phyloP scores from a whole-genome alignment of 53 echinoderm and acorn worm species.

The Actinopyga echinites region DNA sequence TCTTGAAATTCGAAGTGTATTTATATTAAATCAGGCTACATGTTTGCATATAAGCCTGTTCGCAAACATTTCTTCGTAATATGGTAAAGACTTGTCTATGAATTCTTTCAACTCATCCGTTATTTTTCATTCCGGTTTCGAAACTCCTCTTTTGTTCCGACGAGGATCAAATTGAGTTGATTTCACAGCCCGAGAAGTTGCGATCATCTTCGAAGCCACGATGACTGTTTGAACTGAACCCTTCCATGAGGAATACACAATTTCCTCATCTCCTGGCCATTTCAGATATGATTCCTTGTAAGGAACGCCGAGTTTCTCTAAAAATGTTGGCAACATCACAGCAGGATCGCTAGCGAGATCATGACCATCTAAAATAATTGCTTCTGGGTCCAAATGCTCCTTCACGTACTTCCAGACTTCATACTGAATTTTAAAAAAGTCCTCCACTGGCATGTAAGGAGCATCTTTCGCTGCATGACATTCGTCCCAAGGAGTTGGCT shows the following conservation, averaged over 20 bases:
- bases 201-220: not conserved
- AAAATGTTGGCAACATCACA: conserved; percentile 5
- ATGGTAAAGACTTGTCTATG: conserved; percentile 1
- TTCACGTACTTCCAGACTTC: conserved; percentile 23
- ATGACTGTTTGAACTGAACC: not conserved
- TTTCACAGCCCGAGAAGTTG: not conserved
- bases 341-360: conserved; percentile 15
- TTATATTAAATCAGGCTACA: too few relatives aligned
- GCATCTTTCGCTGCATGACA: conserved; percentile 7
- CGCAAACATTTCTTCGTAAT: conserved; percentile 34
- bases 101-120: too few relatives aligned
- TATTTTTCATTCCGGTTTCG: conserved; percentile 14
- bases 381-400: conserved; percentile 15
- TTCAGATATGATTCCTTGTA: conserved; percentile 7
- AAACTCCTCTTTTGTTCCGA: not conserved
- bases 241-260: conserved; percentile 21
- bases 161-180: conserved; percentile 9
- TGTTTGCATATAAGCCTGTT: not conserved
- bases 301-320: conserved; percentile 17
- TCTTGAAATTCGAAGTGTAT: too few relatives aligned
- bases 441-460: not conserved
- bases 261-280: conserved; percentile 4
- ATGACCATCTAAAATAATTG: conserved; percentile 15
- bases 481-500: conserved; percentile 23
- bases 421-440: conserved; percentile 6